Evolutionary conservation across 2,888 invertebrate species (phyloP), one percentile per base, ranked within the genome.

Genomic region (Cheilosia soror): DNA sequence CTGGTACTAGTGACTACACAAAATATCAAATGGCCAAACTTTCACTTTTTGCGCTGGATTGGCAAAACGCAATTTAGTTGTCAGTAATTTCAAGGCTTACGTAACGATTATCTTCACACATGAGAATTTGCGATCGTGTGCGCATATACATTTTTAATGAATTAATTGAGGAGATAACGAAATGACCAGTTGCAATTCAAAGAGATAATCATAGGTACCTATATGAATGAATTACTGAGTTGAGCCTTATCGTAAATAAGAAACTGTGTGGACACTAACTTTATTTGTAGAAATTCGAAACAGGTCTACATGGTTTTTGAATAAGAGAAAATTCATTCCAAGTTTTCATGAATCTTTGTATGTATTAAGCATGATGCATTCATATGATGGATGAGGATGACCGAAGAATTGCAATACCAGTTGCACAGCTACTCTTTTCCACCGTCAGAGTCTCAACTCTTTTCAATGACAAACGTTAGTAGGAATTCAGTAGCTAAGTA

Each of bases 21-120:
- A 63, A 83, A 62, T 71, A 72, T 77, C 72, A 77, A 60, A 83
- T 62, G 78, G 65, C 27, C 44, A 53, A 66, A 83, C 83, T 83
- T 83, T 83, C 79, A 83, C 83, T 83, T 73, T 53, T 63, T 37
- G 37, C 27, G 47, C 42, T 42, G 55, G 68, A 78, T 68, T 60
- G 31, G 42, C 60, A 63, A 63, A 78, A 63, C 62, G 77, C 53
- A 62, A 72, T 49, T 60, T 60, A 60, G 44, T 27, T 66, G 71
- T 13, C 58, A 44, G 60, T 57, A 29, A 57, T 57, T 72, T 25
- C 5, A 55, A 57, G 29, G 7, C 31, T 83, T 72, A 78, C 44
- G 68, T 83, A 78, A 82, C 31, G 51, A 42, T 40, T 57, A 66
- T 44, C 42, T 31, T 44, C 33, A 37, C 62, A 66, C 27, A 44